These are phyloP conservation scores for Lepidothrix coronata DNA, from an alignment of 2,113 vertebrate species.

Conservation along the genomic window DNA sequence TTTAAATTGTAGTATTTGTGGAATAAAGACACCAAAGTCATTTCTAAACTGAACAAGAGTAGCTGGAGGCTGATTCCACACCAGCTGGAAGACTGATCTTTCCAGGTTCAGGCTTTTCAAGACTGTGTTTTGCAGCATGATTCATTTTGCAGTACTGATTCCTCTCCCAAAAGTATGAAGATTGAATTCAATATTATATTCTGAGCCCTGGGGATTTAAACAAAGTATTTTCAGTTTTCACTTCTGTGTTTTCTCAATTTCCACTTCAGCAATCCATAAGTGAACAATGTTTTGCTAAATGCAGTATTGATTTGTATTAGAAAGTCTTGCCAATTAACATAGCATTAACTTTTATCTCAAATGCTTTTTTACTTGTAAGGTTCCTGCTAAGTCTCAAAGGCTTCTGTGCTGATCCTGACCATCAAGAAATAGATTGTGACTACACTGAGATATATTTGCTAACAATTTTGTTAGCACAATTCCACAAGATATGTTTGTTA, in stretches of 20 bases:
- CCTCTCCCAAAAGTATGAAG: background rate
- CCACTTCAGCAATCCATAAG: background rate
- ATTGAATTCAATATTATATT: background rate
- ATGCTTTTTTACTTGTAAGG: background rate
- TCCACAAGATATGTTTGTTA: background rate
- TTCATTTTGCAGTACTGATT: background rate
- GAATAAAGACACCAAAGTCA: background rate
- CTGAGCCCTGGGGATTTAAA: background rate
- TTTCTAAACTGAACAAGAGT: background rate
- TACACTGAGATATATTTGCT: background rate
- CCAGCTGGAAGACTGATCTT: background rate
- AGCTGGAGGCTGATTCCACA: background rate
- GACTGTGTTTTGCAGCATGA: background rate
- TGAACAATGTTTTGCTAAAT: background rate
- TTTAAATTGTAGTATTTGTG: background rate
- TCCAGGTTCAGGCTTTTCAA: background rate
- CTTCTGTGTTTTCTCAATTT: background rate
- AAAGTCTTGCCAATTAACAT: background rate
- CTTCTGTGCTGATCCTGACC: background rate
- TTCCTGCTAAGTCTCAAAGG: background rate
- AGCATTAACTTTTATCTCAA: background rate
- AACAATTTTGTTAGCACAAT: background rate
- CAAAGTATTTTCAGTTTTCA: background rate
- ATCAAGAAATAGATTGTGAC: background rate
- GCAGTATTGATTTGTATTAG: background rate